Evolutionary conservation across 2,888 invertebrate species (phyloP).

Genomic region (Coelopa pilipes): DNA sequence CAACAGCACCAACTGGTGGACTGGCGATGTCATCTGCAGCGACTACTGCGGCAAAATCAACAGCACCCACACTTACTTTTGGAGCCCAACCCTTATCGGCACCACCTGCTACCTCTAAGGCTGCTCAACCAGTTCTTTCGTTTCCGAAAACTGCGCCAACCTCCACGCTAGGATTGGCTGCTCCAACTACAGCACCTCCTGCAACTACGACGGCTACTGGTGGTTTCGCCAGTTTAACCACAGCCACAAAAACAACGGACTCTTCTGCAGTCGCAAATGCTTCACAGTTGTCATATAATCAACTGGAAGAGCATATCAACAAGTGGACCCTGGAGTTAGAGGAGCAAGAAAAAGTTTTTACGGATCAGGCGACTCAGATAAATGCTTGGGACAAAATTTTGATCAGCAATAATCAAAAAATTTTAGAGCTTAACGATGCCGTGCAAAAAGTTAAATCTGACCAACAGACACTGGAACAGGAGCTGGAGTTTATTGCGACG

Average conservation of each 20-base stretch:
- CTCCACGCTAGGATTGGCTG: constrained; percentile 42
- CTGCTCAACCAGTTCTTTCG: constrained; percentile 29
- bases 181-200: constrained; percentile 38
- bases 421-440: constrained; percentile 84
- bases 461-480: constrained; percentile 89
- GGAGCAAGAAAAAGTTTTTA: constrained; percentile 85
- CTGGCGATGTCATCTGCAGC: constrained; percentile 13
- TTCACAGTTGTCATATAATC: constrained; percentile 80
- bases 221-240: constrained; percentile 54
- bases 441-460: constrained; percentile 90
- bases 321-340: constrained; percentile 92
- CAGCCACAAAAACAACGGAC: constrained; percentile 69
- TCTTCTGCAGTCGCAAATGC: constrained; percentile 63
- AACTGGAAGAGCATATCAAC: constrained; percentile 89
- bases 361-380: constrained; percentile 93
- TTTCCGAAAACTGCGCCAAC: constrained; percentile 39
- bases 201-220: constrained; percentile 40
- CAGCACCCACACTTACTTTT: background rate
- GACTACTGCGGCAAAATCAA: background rate
- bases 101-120: constrained; percentile 12
- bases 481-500: constrained; percentile 90
- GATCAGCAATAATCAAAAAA: constrained; percentile 92
- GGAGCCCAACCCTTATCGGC: constrained; percentile 20
- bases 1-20: constrained; percentile 10
- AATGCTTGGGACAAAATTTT: constrained; percentile 95